Conservation (phyloP, 2,888 invertebrate species). For the Drosophila phalerata region DNA sequence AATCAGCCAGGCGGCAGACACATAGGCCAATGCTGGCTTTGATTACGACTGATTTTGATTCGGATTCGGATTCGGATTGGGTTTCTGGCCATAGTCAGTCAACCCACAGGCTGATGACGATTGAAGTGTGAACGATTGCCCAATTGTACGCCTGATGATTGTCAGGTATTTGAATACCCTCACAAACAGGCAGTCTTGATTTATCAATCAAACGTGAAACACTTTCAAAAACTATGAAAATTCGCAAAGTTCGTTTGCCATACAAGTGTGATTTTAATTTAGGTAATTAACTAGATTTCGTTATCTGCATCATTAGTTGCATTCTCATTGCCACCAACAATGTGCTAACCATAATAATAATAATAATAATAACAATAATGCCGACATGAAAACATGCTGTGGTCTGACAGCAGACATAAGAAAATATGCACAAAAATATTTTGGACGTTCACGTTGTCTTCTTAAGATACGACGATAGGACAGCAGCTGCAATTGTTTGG, state of each 20-base stretch:
- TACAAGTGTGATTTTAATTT: slow-evolving; percentile 71
- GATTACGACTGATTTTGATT: slow-evolving; percentile 66
- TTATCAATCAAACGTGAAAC: neutral
- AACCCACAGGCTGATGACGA: slow-evolving; percentile 44
- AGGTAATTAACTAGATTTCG: slow-evolving; percentile 65
- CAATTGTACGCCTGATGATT: slow-evolving; percentile 53
- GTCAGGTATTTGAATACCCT: slow-evolving; percentile 41
- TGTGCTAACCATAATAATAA: slow-evolving; percentile 55
- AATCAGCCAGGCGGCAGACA: slow-evolving; percentile 49
- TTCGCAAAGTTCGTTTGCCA: slow-evolving; percentile 31
- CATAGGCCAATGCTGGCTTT: slow-evolving; percentile 62
- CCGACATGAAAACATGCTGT: slow-evolving; percentile 39
- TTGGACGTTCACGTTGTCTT: slow-evolving; percentile 5
- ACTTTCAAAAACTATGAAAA: neutral
- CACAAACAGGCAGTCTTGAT: neutral
- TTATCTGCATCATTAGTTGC: slow-evolving; percentile 45
- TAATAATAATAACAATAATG: slow-evolving; percentile 51
- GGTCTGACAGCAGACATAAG: slow-evolving; percentile 31
- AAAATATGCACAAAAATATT: slow-evolving; percentile 48
- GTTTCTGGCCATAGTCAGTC: slow-evolving; percentile 54
- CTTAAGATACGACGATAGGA: slow-evolving; percentile 16
- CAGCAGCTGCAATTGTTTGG: slow-evolving; percentile 52
- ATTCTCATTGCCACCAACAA: slow-evolving; percentile 31
- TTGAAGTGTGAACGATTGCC: slow-evolving; percentile 70
- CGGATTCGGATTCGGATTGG: neutral